phyloP scores from a whole-genome alignment of 2,797 vertebrate genomes.

The Zalophus californianus region DNA sequence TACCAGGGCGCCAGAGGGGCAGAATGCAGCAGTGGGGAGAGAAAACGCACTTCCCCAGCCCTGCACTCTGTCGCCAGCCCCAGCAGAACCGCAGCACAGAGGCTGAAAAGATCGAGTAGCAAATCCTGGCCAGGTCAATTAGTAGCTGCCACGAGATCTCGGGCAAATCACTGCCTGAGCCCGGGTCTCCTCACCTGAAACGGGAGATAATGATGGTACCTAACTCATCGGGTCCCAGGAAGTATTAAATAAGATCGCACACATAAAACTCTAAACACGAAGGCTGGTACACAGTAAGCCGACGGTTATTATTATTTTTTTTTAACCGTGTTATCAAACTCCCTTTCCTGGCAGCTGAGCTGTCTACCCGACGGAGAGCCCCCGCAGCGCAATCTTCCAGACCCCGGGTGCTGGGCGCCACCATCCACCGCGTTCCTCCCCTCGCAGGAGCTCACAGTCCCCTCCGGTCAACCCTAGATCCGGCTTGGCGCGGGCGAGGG shows the following conservation, averaged over 20 bases:
- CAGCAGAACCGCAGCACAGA: background rate
- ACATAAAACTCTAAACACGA: background rate
- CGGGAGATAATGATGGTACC: background rate
- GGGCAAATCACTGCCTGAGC: background rate
- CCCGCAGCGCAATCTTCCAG: background rate
- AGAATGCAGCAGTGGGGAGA: too few relatives aligned
- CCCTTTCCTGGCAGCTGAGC: background rate
- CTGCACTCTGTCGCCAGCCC: background rate
- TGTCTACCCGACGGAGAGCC: background rate
- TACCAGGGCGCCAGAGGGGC: background rate
- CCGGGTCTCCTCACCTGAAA: background rate
- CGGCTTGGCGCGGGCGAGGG: background rate
- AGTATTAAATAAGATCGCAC: conserved; percentile 35
- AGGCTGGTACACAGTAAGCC: background rate
- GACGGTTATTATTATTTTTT: background rate
- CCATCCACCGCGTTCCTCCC: background rate
- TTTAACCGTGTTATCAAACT: background rate
- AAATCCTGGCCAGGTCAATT: background rate
- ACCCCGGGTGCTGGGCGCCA: background rate
- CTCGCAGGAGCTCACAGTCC: background rate
- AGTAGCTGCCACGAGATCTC: background rate
- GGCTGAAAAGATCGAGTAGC: background rate
- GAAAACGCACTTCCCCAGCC: background rate
- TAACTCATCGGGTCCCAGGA: conserved; percentile 37
- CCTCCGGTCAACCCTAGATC: background rate